phyloP scores from a whole-genome alignment of 2,113 vertebrate species.

The Colaptes auratus region DNA sequence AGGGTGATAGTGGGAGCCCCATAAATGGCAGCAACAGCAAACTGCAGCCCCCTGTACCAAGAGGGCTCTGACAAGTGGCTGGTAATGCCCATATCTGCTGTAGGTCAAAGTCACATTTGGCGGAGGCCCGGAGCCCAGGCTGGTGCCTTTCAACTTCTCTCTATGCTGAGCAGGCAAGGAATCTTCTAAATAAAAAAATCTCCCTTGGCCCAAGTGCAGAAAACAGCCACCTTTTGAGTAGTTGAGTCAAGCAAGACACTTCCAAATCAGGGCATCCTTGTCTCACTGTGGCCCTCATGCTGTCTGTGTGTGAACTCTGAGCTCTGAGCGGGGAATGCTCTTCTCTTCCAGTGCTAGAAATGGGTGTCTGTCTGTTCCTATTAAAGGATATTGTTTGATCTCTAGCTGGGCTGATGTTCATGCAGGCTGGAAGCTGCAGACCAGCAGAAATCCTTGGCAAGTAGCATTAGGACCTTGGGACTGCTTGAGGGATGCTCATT shows the following conservation, averaged over 20 bases:
- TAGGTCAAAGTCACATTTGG: background rate
- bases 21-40: background rate
- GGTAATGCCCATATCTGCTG: background rate
- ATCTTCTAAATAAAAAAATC: background rate
- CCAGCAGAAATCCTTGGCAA: background rate
- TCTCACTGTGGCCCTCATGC: fast-evolving
- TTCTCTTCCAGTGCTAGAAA: fast-evolving
- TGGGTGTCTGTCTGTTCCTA: background rate
- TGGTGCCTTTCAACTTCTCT: background rate
- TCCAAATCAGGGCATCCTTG: conserved; percentile 47
- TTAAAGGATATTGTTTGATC: conserved; percentile 46
- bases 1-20: background rate
- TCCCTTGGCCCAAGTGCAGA: background rate
- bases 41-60: fast-evolving
- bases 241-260: background rate
- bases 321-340: background rate
- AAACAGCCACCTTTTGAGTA: background rate
- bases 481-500: background rate
- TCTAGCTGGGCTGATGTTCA: background rate
- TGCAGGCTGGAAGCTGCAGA: background rate
- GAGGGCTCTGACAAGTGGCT: background rate
- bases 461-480: background rate
- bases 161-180: background rate
- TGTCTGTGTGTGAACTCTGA: background rate
- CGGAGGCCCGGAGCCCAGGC: background rate